A percentile compares a stretch with the other conserved stretches of the same genome.
These are phyloP conservation scores for Amphilophus citrinellus DNA, from an alignment of 2,113 vertebrate species.

Conservation along the genomic window DNA sequence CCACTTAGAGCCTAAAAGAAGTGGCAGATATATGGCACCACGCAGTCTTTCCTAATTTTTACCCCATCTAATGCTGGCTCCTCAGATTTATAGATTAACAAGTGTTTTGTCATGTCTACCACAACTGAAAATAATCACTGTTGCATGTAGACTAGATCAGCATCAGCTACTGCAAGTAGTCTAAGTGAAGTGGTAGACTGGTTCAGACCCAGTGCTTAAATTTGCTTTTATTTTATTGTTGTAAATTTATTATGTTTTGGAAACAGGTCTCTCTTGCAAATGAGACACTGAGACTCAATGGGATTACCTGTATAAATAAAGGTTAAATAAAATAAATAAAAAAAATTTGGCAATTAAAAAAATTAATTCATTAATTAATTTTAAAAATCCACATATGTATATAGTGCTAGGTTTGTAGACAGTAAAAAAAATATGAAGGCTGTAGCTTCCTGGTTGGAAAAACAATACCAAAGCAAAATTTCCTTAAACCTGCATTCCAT, in stretches of 20 bases:
- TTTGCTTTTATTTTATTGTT: too few relatives aligned
- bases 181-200: not conserved
- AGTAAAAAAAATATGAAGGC: not conserved
- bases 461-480: not conserved
- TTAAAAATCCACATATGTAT: not conserved
- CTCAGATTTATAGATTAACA: not conserved
- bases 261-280: too few relatives aligned
- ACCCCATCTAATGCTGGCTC: not conserved
- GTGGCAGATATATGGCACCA: not conserved
- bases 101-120: not conserved
- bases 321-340: too few relatives aligned
- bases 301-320: too few relatives aligned
- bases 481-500: not conserved
- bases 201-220: not conserved
- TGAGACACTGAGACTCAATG: too few relatives aligned
- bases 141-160: not conserved
- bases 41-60: not conserved
- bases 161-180: not conserved
- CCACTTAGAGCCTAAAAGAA: not conserved
- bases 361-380: not conserved
- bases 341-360: not conserved
- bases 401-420: too few relatives aligned
- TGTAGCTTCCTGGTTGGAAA: not conserved
- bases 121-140: not conserved
- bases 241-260: too few relatives aligned